Evolutionary conservation across 2,113 vertebrate species (phyloP).

Genomic region (Corythoichthys intestinalis): DNA sequence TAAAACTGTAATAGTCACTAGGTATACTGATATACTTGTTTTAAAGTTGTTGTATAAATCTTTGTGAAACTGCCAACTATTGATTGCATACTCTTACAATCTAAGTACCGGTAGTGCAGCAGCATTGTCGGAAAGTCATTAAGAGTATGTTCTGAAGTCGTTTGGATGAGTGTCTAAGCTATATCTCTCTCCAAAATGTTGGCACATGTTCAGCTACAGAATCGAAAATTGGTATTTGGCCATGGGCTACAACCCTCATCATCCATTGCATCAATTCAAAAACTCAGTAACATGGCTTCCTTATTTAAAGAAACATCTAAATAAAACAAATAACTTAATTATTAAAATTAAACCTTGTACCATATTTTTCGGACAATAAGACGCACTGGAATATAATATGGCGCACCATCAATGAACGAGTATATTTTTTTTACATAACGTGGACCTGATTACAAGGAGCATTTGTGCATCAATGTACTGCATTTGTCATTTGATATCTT

Average conservation of each 20-base stretch:
- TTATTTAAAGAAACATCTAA: not conserved
- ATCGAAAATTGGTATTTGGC: not conserved
- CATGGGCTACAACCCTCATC: not conserved
- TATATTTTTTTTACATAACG: no score
- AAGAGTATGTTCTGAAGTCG: not conserved
- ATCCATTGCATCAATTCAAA: not conserved
- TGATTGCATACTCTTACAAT: not conserved
- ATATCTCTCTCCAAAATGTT: not conserved
- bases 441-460: no score
- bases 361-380: no score
- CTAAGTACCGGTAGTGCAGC: not conserved
- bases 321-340: not conserved
- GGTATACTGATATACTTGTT: not conserved
- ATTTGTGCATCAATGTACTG: no score
- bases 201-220: not conserved
- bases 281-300: not conserved
- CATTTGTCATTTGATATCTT: no score
- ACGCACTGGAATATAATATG: no score
- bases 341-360: not conserved
- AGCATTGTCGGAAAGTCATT: not conserved
- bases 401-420: no score
- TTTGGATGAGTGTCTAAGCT: conserved; percentile 3
- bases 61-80: not conserved
- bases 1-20: not conserved
- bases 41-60: not conserved